These are phyloP conservation scores for Oreochromis spilurus DNA, from an alignment of 2,113 vertebrate genomes.

Conservation along the genomic window DNA sequence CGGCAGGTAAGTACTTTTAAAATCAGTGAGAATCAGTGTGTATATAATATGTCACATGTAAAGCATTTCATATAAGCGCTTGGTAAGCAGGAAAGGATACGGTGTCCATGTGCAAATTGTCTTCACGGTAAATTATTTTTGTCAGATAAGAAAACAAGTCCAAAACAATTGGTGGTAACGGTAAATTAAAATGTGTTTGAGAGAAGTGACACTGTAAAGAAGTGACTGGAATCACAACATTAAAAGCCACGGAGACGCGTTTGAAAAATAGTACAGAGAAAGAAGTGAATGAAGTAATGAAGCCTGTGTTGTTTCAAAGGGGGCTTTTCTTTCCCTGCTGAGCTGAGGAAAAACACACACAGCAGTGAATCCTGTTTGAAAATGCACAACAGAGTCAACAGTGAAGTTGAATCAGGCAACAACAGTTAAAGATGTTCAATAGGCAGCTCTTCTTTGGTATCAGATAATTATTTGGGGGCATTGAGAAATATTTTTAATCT, in stretches of 20 bases:
- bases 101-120: not conserved
- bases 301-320: not conserved
- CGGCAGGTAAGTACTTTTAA: constrained; percentile 51
- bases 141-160: not conserved
- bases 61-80: not conserved
- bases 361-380: not conserved
- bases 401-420: not conserved
- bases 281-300: not conserved
- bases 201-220: not conserved
- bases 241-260: not conserved
- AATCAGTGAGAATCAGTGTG: not conserved
- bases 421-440: not conserved
- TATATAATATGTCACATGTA: not conserved
- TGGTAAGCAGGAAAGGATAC: not conserved
- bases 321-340: not conserved
- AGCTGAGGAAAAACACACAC: not conserved
- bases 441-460: not conserved
- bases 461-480: not conserved
- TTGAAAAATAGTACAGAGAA: not conserved
- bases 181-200: not conserved
- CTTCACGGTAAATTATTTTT: not conserved
- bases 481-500: not conserved
- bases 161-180: not conserved
- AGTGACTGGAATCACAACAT: not conserved
- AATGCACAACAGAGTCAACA: not conserved